A percentile compares a stretch with the other conserved stretches of the same genome.
These are phyloP conservation scores for Rhagonycha fulva DNA, from an alignment of 2,888 invertebrate species.

Conservation along the genomic window DNA sequence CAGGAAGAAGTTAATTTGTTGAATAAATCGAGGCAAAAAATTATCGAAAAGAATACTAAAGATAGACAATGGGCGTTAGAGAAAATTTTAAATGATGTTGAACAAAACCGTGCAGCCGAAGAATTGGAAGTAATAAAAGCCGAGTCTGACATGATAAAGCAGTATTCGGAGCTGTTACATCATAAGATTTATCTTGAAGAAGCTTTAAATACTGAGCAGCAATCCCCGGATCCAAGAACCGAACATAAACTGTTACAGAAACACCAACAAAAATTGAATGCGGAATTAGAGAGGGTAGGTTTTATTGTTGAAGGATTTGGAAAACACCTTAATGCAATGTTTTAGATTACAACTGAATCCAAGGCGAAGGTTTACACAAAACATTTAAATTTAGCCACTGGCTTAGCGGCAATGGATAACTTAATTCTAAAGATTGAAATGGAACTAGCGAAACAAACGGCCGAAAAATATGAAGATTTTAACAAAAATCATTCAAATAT, in stretches of 20 bases:
- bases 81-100: conserved; percentile 36
- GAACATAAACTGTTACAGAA: conserved; percentile 22
- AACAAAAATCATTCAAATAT: conserved; percentile 17
- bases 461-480: conserved; percentile 25
- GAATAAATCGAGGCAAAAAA: conserved; percentile 34
- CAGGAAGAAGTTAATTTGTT: conserved; percentile 42
- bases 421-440: conserved; percentile 46
- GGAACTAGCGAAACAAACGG: conserved; percentile 42
- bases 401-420: conserved; percentile 45
- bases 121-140: conserved; percentile 32
- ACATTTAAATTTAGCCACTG: conserved; percentile 43
- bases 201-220: conserved; percentile 14
- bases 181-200: conserved; percentile 42
- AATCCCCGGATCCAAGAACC: conserved; percentile 2
- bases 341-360: conserved; percentile 11
- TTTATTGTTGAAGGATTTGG: background rate
- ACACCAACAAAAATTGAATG: conserved; percentile 34
- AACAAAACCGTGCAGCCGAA: conserved; percentile 28
- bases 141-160: conserved; percentile 40
- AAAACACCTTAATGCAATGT: background rate
- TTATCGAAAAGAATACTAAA: conserved; percentile 32
- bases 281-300: conserved; percentile 24
- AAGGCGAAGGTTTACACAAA: conserved; percentile 36
- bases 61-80: conserved; percentile 33
- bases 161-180: conserved; percentile 43